Conservation (phyloP, 2,888 invertebrate genomes). For the Vesta saturnalis region DNA sequence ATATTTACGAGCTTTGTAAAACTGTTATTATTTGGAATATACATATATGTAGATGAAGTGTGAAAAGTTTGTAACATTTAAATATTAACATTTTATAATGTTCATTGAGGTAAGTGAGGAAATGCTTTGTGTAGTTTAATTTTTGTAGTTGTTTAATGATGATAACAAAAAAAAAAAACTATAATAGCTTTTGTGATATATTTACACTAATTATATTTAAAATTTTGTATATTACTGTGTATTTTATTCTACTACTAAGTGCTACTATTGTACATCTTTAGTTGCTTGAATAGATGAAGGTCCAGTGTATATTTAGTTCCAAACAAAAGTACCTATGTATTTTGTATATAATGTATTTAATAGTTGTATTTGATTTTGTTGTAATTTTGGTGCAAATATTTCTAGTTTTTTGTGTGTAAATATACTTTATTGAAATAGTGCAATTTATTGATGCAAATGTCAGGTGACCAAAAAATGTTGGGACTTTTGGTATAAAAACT, state of each 20-base stretch:
- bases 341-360: constrained; percentile 25
- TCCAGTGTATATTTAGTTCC: constrained; percentile 16
- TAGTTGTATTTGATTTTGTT: constrained; percentile 26
- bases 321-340: neutral
- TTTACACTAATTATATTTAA: constrained; percentile 33
- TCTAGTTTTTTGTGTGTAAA: constrained; percentile 30
- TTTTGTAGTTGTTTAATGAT: constrained; percentile 13
- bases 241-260: constrained; percentile 7
- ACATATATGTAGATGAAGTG: no score
- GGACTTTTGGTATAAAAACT: neutral
- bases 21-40: no score
- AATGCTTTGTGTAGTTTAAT: constrained; percentile 25
- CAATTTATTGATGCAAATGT: no score
- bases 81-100: no score
- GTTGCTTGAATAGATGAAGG: constrained; percentile 17
- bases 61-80: no score
- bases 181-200: constrained; percentile 39
- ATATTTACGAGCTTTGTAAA: no score
- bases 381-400: constrained; percentile 33
- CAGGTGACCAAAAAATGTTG: no score
- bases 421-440: constrained; percentile 18
- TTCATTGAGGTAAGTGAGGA: neutral
- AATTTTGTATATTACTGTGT: constrained; percentile 30
- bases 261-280: constrained; percentile 21
- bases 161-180: constrained; percentile 17